phyloP scores from a whole-genome alignment of 2,888 invertebrate genomes.

The Lordiphosa fenestrarum region DNA sequence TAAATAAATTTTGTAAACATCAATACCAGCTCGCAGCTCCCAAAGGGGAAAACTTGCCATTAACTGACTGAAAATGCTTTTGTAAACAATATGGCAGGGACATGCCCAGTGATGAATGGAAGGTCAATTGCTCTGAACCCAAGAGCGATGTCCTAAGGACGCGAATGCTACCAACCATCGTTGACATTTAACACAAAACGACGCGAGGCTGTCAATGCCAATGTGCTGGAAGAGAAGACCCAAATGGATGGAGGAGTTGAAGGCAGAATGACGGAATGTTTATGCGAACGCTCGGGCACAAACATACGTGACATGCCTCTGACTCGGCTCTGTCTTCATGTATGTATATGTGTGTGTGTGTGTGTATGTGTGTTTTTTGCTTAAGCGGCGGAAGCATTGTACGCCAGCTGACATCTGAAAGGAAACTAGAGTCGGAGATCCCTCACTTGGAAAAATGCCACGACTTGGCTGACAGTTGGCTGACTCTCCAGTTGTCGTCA shows the following conservation, averaged over 20 bases:
- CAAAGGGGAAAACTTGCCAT: conserved; percentile 21
- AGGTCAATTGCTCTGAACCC: conserved; percentile 70
- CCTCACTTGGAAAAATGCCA: conserved; percentile 57
- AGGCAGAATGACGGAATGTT: conserved; percentile 53
- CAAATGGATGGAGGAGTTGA: not conserved
- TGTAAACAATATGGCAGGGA: conserved; percentile 52
- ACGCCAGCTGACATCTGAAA: conserved; percentile 50
- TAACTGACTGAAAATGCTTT: conserved; percentile 35
- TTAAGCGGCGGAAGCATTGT: conserved; percentile 59
- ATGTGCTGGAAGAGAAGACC: conserved; percentile 48
- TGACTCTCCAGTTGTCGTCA: conserved; percentile 46
- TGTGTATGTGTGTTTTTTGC: conserved; percentile 21
- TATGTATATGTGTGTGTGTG: conserved; percentile 21
- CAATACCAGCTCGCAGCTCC: conserved; percentile 33
- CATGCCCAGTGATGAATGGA: conserved; percentile 58
- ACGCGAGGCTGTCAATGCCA: conserved; percentile 65
- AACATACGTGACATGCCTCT: conserved; percentile 65
- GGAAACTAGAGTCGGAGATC: conserved; percentile 30
- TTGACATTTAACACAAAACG: conserved; percentile 66
- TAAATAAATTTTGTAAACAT: conserved; percentile 68
- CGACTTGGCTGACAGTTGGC: conserved; percentile 40
- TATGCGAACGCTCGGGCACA: conserved; percentile 70
- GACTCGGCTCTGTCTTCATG: conserved; percentile 18
- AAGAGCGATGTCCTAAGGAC: conserved; percentile 12
- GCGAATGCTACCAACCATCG: conserved; percentile 12